Conservation (phyloP, 2,797 vertebrate genomes). For the Lepus oiostolus region DNA sequence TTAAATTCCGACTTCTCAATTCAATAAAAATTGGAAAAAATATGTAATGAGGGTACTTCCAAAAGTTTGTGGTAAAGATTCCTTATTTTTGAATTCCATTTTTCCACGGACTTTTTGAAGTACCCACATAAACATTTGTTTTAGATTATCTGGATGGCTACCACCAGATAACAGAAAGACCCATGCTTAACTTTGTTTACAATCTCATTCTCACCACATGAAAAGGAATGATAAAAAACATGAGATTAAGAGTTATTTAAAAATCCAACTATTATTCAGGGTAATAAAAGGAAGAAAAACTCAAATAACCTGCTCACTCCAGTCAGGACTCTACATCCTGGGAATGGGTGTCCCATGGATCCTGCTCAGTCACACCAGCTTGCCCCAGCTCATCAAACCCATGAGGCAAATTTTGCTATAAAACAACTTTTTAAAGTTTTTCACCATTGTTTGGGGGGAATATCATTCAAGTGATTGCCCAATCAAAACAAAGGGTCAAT, state of each 20-base stretch:
- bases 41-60: no score
- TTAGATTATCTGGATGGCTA: neutral
- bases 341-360: neutral
- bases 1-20: slow-evolving; percentile 32
- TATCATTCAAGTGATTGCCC: neutral
- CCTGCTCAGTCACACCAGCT: neutral
- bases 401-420: neutral
- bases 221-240: slow-evolving; percentile 1
- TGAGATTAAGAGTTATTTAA: slow-evolving; percentile 28
- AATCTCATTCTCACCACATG: slow-evolving; percentile 40
- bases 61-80: neutral
- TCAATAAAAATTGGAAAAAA: neutral
- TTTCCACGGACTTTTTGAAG: no score
- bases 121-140: neutral
- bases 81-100: no score
- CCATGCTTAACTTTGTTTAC: neutral
- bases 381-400: neutral
- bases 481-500: neutral
- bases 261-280: neutral
- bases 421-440: neutral
- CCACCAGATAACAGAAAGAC: neutral
- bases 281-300: neutral
- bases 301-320: neutral
- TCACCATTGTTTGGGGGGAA: neutral
- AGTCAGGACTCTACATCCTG: neutral